These are phyloP conservation scores for Ochropleura leucogaster DNA, from an alignment of 2,888 invertebrate species.

Conservation along the genomic window DNA sequence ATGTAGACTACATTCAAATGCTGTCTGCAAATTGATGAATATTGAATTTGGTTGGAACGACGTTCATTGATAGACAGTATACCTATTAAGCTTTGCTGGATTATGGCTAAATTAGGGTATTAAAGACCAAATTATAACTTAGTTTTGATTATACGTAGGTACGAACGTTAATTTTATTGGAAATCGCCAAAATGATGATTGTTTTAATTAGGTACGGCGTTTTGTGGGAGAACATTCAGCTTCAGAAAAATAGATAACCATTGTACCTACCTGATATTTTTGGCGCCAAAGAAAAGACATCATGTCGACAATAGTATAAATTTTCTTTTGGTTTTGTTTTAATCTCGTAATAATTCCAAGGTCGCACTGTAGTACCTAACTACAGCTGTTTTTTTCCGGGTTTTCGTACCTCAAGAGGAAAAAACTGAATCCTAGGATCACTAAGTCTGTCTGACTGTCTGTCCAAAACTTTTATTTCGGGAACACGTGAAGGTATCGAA, in stretches of 20 bases:
- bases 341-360: neutral
- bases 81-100: neutral
- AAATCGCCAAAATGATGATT: too few species aligned
- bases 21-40: slow-evolving; percentile 39
- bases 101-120: neutral
- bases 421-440: too few species aligned
- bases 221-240: neutral
- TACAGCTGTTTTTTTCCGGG: neutral
- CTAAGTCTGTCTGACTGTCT: too few species aligned
- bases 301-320: neutral
- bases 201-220: neutral
- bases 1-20: slow-evolving; percentile 36
- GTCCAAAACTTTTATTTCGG: too few species aligned
- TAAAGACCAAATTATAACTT: neutral
- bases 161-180: neutral
- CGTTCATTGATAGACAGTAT: neutral
- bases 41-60: slow-evolving; percentile 29
- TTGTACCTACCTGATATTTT: neutral
- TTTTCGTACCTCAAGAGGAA: too few species aligned
- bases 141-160: neutral
- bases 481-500: too few species aligned
- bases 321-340: neutral
- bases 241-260: too few species aligned
- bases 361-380: neutral
- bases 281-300: neutral